Evolutionary conservation across 1,140 invertebrate genomes (phyloP), one percentile per base, ranked within the genome.

Genomic region (Ceratosolen fusciceps): DNA sequence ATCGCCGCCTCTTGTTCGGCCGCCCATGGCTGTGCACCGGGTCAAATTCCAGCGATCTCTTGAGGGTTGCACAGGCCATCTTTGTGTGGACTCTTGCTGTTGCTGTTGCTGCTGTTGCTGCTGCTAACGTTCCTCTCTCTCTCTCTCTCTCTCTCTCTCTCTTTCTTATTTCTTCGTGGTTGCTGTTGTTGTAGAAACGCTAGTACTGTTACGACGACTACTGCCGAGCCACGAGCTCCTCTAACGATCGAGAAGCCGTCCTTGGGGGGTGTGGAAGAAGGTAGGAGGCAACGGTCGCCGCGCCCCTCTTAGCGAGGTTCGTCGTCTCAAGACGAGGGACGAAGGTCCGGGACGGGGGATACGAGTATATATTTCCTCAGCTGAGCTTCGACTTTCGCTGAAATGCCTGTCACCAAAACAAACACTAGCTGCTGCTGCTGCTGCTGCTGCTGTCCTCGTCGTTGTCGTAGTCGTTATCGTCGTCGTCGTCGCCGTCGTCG

Each of bases 51-150:
- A 97, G 92, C 87, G 95, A 95, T 89, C 97, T 93, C 92, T 98
- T 98, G 78, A 98, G 92, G 85, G 97, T 98, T 90, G 96, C 96
- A 92, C 97, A 98, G 92, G 97, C 97, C 97, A 98, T 98, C 92
- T 93, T 92, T 91, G 43, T 37, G 47, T 58, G 73, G 78, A 77
- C 80, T 81, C 75, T 80, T 31, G 8, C 9, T 21, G 49, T 3
- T 52, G 49, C 49, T 14, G 19, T 9, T 21, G 49, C 12, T 19
- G 49, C 12, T 52, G 49, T 19, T 14, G 12, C 49, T 52, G 12
- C 49, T 52, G 49, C 12, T 52, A 16, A 19, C 21, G 49, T 19
- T 14, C 49, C 21, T 21, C 49, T 21, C 12, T 3, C 21, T 16
- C 49, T 3, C 49, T 19, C 49, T 3, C 12, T 52, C 21, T 19